These are phyloP conservation scores for Atrichornis clamosus DNA, from an alignment of 2,113 vertebrate genomes.

Conservation along the genomic window DNA sequence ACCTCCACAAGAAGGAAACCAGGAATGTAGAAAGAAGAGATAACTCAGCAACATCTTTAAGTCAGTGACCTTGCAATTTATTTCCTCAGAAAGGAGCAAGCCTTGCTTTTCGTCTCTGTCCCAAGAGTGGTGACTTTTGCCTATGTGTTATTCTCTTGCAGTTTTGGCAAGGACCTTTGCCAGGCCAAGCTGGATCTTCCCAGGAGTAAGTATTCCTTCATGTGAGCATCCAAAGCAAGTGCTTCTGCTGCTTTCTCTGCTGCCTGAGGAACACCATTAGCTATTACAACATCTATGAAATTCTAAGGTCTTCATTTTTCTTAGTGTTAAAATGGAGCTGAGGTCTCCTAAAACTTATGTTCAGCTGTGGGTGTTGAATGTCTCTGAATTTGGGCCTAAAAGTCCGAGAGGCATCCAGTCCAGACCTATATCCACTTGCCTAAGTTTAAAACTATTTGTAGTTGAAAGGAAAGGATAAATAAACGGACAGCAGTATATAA, in stretches of 20 bases:
- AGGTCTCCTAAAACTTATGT: neutral
- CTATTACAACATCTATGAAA: neutral
- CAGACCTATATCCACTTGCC: neutral
- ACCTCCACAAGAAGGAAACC: neutral
- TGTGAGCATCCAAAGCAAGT: neutral
- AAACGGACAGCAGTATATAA: neutral
- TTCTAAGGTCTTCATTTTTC: neutral
- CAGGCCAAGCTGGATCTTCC: conserved; percentile 84
- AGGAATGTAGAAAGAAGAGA: neutral
- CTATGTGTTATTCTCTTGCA: conserved; percentile 55
- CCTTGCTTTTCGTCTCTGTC: neutral
- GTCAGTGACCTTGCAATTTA: neutral
- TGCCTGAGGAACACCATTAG: neutral
- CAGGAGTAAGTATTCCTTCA: conserved; percentile 86
- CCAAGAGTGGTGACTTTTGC: neutral
- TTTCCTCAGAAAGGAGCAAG: neutral
- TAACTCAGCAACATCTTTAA: neutral
- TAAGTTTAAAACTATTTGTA: neutral
- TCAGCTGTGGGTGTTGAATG: neutral
- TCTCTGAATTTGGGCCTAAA: neutral
- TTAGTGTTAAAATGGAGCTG: neutral
- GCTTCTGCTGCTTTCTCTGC: neutral
- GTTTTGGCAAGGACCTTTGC: conserved; percentile 92
- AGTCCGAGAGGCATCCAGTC: neutral
- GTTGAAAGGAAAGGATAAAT: neutral